Evolutionary conservation across 2,797 vertebrate species (phyloP), one percentile per base, ranked within the genome.

Genomic region (Smutsia temminckii): DNA sequence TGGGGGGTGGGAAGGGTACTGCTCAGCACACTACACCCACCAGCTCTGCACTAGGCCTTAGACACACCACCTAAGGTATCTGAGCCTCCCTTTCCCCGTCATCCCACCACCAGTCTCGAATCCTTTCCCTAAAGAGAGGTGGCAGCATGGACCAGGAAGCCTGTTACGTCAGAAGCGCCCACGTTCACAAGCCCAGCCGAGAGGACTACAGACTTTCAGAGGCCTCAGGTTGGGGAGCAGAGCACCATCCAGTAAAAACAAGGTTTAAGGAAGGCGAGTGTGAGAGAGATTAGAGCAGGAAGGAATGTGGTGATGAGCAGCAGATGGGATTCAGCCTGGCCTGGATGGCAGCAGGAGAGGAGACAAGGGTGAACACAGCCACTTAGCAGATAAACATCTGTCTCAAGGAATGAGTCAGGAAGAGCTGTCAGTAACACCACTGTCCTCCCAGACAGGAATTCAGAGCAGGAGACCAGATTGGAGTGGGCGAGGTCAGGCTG

Each of bases 371-470:
- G 81, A 91, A 53, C 21, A 49, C 10, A 7, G 83, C 25, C 2
- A 4, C 78, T 42, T 1, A 10, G 64, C 42, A 95, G 96, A 93
- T 87, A 89, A 93, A 84, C 69, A 89, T 57, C 93, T 18, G 78
- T 42, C 89, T 95, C 64, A 18, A 77, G 75, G 37, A 92, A 71
- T 42, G 89, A 97, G 87, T 87, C 85, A 89, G 89, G 68, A 89
- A 92, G 91, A 55, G 69, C 59, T 18, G 10, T 84, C 37, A 81
- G 89, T 20, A 81, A 53, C 4, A n/a, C 29, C 25, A 17, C 46
- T 34, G 55, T 74, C 69, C 66, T 91, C 69, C 34, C 86, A 91
- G 83, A 93, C 93, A 74, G 64, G 88, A 81, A 89, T 16, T 75
- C 37, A 21, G 74, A 66, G 63, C 59, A 5, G 71, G 74, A 68